Evolutionary conservation across 2,888 invertebrate genomes (phyloP), one percentile per base, ranked within the genome.

Genomic region (Lucinisca nassula): DNA sequence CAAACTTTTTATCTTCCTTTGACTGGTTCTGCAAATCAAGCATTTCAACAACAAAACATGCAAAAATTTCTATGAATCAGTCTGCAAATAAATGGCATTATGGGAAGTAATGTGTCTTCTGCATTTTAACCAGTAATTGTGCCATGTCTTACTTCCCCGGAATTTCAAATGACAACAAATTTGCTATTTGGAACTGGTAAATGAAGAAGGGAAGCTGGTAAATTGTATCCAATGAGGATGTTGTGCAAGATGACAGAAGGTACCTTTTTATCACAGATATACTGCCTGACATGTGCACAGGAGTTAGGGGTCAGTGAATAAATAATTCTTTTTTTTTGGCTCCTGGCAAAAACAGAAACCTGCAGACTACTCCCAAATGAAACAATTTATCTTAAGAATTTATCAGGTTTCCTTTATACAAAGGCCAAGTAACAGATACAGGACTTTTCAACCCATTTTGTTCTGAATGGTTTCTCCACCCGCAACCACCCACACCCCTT

Each of bases 21-120:
- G 61, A 61, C 61, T 61, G 61, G 27, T 61, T 61, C 61, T 61
- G 61, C 45, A 45, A 45, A 17, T 45, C 45, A n/a, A n/a, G 55
- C 55, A 61, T n/a, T 30, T 30, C 27, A 6, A 61, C 24, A 14
- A 61, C 27, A 61, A 24, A 27, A 61, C 4, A 6, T n/a, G 30
- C 30, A 24, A 61, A 61, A 61, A 61, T 12, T 12, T 45, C 10
- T 45, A n/a, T 45, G 45, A 45, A 45, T 17, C 45, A 45, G 45
- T 45, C 45, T 45, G 45, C 45, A 45, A 8, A 45, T 45, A 45
- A 45, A 45, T 12, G 8, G 45, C 45, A 45, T 45, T 45, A 45
- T 45, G 45, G 45, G 45, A 45, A 45, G 17, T 12, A 45, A 45
- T 17, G 17, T 45, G 17, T 45, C 45, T 45, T 45, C 45, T 45